phyloP scores from a whole-genome alignment of 2,113 vertebrate species.

The Onychostoma macrolepis region DNA sequence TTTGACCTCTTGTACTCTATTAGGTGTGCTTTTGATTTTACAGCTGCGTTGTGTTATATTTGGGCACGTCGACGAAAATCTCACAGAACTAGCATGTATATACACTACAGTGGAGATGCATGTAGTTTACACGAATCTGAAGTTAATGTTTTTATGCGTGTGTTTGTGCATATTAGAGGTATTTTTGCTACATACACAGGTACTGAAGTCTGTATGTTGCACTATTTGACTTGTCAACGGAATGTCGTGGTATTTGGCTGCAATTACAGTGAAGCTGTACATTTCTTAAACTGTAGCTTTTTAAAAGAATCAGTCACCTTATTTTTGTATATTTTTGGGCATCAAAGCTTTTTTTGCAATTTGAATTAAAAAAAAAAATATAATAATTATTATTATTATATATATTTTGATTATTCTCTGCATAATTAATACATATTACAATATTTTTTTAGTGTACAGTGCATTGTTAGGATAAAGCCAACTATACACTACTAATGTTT shows the following conservation, averaged over 20 bases:
- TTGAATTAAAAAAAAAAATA: too few species aligned
- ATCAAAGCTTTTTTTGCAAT: background rate
- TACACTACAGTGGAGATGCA: background rate
- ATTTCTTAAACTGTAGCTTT: background rate
- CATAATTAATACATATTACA: background rate
- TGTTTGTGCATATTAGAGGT: background rate
- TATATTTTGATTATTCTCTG: background rate
- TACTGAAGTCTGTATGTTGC: background rate
- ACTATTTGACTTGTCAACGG: background rate
- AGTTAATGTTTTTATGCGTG: background rate
- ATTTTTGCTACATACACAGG: background rate
- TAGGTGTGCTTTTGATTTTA: background rate
- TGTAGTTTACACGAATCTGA: background rate
- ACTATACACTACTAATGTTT: background rate
- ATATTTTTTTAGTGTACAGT: background rate
- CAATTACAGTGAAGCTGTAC: background rate
- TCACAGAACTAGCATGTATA: background rate
- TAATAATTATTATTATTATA: too few species aligned
- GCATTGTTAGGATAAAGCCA: background rate
- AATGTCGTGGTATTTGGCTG: background rate
- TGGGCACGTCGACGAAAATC: background rate
- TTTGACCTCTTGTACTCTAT: constrained; percentile 2
- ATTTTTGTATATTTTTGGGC: background rate
- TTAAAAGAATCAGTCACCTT: background rate
- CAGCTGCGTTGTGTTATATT: background rate